Evolutionary conservation across 2,888 invertebrate genomes (phyloP).

Genomic region (Epinotia demarniana): DNA sequence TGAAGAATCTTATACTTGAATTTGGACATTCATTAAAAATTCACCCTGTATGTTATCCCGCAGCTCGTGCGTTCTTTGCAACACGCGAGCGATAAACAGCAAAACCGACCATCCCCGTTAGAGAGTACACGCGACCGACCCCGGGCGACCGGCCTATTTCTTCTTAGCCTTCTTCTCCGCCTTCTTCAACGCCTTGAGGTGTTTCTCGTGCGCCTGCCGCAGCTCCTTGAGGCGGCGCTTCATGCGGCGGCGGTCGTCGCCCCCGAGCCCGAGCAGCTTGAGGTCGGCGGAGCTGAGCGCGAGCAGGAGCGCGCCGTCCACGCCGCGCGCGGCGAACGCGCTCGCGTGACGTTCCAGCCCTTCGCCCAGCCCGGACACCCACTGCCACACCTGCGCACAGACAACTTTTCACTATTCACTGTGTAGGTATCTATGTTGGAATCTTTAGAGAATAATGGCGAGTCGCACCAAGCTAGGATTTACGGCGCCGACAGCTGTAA

Average conservation of each 20-base stretch:
- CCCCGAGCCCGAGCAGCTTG: conserved; percentile 92
- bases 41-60: too few relatives aligned
- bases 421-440: neutral
- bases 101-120: neutral
- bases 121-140: conserved; percentile 18
- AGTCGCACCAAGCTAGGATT: too few relatives aligned
- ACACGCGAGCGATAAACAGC: neutral
- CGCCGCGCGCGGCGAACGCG: conserved; percentile 94
- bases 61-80: neutral
- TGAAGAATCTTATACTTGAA: too few relatives aligned
- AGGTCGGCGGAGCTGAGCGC: conserved; percentile 96
- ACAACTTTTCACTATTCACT: neutral
- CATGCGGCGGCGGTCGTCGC: conserved; percentile 91
- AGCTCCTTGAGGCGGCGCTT: conserved; percentile 95
- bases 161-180: conserved; percentile 93
- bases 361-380: conserved; percentile 92
- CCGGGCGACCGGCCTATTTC: conserved; percentile 74
- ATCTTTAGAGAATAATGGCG: too few relatives aligned
- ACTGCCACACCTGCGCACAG: conserved; percentile 92
- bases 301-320: conserved; percentile 94
- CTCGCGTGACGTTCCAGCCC: conserved; percentile 95
- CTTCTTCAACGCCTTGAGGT: conserved; percentile 93
- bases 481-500: too few relatives aligned
- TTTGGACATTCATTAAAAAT: too few relatives aligned
- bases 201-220: conserved; percentile 92